Evolutionary conservation across 1,140 invertebrate genomes (phyloP).

Genomic region (Lucilia sericata): DNA sequence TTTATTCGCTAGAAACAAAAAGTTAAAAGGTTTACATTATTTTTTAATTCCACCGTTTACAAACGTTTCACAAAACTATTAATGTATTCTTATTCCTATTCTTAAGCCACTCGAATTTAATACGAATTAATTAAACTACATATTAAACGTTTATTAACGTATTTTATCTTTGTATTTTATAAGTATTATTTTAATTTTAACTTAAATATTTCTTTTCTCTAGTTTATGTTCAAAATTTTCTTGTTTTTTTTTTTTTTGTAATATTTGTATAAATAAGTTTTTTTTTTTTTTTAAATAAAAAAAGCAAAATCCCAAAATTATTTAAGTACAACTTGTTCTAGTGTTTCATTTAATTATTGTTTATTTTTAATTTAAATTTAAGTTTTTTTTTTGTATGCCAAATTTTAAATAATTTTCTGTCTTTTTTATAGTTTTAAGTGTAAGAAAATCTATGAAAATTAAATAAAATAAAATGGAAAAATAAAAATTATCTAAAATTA

Average conservation of each 20-base stretch:
- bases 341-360: not conserved
- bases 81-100: too few species aligned
- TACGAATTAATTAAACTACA: too few species aligned
- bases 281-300: not conserved
- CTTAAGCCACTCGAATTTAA: too few species aligned
- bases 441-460: not conserved
- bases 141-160: too few species aligned
- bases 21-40: too few species aligned
- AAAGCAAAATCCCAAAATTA: not conserved
- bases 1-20: too few species aligned
- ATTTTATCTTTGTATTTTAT: too few species aligned
- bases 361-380: constrained; percentile 13
- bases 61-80: too few species aligned
- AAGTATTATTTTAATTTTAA: too few species aligned
- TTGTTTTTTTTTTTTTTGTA: not conserved
- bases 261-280: not conserved
- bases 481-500: not conserved
- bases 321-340: not conserved
- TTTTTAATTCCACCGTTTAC: not conserved
- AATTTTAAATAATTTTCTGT: not conserved
- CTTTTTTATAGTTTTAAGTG: constrained; percentile 20
- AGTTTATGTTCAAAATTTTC: not conserved
- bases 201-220: too few species aligned
- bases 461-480: not conserved
- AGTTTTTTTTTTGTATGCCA: constrained; percentile 14